Evolutionary conservation across 2,888 invertebrate genomes (phyloP), one percentile per base, ranked within the genome.

Genomic region (Torymus texanus): DNA sequence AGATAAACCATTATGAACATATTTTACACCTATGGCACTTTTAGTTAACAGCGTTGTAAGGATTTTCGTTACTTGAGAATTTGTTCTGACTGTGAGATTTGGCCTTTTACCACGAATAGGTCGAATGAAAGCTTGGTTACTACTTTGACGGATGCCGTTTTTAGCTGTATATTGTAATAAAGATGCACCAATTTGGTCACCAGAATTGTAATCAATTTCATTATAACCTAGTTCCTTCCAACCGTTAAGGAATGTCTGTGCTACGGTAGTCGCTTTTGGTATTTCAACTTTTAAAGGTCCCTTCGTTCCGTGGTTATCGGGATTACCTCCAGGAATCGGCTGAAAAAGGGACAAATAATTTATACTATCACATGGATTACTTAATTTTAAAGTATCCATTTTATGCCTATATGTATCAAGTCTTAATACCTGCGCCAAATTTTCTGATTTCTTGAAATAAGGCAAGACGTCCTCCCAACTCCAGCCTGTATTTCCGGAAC

Each of bases 201-300:
- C 91, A 1, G 91, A 91, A 82, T 93, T 94, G 55, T 93, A 91
- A 84, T 94, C 94, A 1, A 92, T 88, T 65, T 93, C 87, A 2
- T 92, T 91, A 18, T 94, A 87, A 0, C 94, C 94, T 63, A 91
- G 89, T 87, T 94, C 93, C 83, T 92, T 91, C 85, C 93, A 94
- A 0, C 92, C 93, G 82, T 93, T 88, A 1, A 93, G 41, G 41
- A 41, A 41, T 41, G 41, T 41, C 41, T 41, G 41, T 1, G 41
- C 41, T 41, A 8, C 41, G 41, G 41, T 41, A 4, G 41, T 41
- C 8, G 8, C 41, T 0, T 93, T 91, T 83, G 92, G 93, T 84
- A 92, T 89, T 88, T 94, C 93, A 0, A 94, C 93, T 50, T 92
- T 93, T 51, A 73, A 21, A 58, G 93, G 93, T 2, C 94, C 94